Percentiles rank a stretch among this genome's conserved stretches.
These are phyloP conservation scores for Caenorhabditis sp. DNA, from an alignment of 2,888 invertebrate genomes.

Conservation along the genomic window DNA sequence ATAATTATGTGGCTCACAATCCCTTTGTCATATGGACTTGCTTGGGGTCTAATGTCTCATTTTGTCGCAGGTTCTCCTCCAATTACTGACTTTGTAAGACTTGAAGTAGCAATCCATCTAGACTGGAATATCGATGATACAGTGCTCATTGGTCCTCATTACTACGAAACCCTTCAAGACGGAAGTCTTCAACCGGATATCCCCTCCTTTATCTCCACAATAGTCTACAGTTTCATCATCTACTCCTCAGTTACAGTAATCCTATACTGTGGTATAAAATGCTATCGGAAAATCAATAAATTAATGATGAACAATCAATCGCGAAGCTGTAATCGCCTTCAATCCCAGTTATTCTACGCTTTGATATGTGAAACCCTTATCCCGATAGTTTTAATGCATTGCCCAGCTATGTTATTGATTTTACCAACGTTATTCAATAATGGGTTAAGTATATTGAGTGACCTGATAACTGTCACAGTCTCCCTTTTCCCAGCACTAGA, in stretches of 20 bases:
- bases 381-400: background rate
- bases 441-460: background rate
- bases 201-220: background rate
- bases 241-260: constrained; percentile 16
- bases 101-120: constrained; percentile 5
- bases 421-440: background rate
- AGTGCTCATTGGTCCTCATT: constrained; percentile 24
- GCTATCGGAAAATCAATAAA: constrained; percentile 13
- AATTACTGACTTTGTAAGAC: too few relatives aligned
- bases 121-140: constrained; percentile 10
- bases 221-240: constrained; percentile 11
- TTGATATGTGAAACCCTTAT: background rate
- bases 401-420: background rate
- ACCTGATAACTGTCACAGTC: background rate
- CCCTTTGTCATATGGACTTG: too few relatives aligned
- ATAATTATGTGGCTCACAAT: background rate
- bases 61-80: too few relatives aligned
- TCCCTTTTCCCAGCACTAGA: background rate
- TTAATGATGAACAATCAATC: background rate
- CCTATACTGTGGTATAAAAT: constrained; percentile 21
- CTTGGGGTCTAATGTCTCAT: too few relatives aligned
- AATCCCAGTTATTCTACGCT: background rate
- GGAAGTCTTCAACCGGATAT: too few relatives aligned
- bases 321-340: background rate
- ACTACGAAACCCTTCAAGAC: constrained; percentile 10